phyloP scores from a whole-genome alignment of 35 echinoderm and acorn worm genomes.

The Patiria miniata region DNA sequence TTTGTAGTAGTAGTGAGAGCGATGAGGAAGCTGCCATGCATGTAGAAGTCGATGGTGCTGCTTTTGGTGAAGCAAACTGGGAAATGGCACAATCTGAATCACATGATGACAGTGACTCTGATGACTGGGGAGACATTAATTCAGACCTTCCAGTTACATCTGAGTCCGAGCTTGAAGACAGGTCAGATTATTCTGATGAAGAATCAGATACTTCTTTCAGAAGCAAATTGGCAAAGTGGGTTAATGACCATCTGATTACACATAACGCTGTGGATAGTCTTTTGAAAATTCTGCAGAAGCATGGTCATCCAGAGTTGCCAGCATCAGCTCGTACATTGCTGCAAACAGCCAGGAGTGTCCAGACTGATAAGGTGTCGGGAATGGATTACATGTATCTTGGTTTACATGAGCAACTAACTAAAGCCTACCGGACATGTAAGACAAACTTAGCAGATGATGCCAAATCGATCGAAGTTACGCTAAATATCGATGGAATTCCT shows the following conservation, averaged over 20 bases:
- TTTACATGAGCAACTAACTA: slow-evolving; percentile 39
- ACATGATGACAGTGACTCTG: neutral
- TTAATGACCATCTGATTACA: slow-evolving; percentile 58
- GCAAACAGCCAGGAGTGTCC: slow-evolving; percentile 37
- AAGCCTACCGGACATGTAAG: slow-evolving; percentile 41
- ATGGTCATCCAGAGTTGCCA: slow-evolving; percentile 57
- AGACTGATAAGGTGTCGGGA: slow-evolving; percentile 27
- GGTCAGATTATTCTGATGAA: slow-evolving; percentile 33
- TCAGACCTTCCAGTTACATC: neutral
- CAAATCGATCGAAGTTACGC: slow-evolving; percentile 11
- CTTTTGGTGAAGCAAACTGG: neutral
- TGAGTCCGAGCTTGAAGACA: slow-evolving; percentile 25
- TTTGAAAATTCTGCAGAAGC: slow-evolving; percentile 55
- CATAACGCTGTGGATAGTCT: slow-evolving; percentile 69
- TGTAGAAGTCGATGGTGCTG: slow-evolving; percentile 6
- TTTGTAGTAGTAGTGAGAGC: neutral
- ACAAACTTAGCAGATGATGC: neutral
- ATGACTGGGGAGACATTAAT: slow-evolving; percentile 42
- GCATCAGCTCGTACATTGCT: slow-evolving; percentile 56
- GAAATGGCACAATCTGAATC: neutral
- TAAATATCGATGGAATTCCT: slow-evolving; percentile 67
- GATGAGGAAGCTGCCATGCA: neutral
- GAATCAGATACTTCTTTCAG: neutral
- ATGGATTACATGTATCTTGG: slow-evolving; percentile 72
- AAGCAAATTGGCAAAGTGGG: slow-evolving; percentile 53